Percentiles rank a stretch among this genome's conserved stretches.
Evolutionary conservation across 2,888 invertebrate species (phyloP).

Genomic region (Sinotaia quadrata): DNA sequence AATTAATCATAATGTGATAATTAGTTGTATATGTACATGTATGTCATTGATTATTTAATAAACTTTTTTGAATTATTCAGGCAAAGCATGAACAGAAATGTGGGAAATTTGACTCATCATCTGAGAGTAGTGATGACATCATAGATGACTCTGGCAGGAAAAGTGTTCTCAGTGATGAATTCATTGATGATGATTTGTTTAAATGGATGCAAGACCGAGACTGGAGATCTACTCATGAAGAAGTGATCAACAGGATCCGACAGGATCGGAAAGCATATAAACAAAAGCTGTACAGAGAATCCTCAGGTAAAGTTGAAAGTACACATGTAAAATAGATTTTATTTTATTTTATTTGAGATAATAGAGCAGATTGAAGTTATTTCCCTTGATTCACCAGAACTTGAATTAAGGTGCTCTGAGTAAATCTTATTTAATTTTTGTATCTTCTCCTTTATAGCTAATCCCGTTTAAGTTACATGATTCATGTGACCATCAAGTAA

Average conservation of each 20-base stretch:
- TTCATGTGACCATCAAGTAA: no score
- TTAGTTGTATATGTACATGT: no score
- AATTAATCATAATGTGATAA: no score
- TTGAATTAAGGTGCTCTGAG: background rate
- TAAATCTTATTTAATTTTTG: background rate
- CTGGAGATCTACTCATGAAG: conserved; percentile 53
- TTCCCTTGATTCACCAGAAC: background rate
- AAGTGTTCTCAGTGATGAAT: no score
- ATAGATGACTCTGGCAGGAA: background rate
- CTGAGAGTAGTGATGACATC: conserved; percentile 41
- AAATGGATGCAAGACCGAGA: conserved; percentile 20
- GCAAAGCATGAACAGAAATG: conserved; percentile 51
- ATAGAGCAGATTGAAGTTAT: no score
- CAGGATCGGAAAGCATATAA: conserved; percentile 45
- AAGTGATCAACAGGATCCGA: conserved; percentile 47
- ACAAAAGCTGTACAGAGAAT: conserved; percentile 8
- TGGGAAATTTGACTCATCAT: conserved; percentile 36
- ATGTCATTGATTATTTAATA: no score
- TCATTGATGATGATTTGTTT: background rate
- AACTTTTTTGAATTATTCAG: conserved; percentile 37
- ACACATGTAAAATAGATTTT: background rate
- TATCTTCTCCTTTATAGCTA: background rate
- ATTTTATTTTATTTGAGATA: no score
- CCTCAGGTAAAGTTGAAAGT: background rate
- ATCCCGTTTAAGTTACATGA: no score